Conservation (phyloP, 2,888 invertebrate species). For the Andrena hattorfiana region DNA sequence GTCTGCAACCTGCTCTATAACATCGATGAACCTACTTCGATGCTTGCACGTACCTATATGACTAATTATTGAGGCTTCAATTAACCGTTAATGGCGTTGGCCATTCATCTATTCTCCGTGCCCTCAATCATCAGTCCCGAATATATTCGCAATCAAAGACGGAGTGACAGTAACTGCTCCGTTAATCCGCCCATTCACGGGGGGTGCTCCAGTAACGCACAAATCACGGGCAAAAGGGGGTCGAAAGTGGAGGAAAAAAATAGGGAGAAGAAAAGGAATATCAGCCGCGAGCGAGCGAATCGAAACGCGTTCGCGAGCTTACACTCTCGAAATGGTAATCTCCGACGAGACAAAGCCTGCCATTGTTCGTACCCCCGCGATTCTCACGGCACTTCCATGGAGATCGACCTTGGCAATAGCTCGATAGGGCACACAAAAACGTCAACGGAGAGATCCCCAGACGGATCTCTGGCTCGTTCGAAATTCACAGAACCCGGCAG, state of each 20-base stretch:
- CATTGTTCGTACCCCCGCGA: conserved; percentile 39
- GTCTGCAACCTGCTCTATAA: background rate
- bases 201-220: background rate
- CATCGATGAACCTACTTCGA: background rate
- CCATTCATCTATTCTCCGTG: background rate
- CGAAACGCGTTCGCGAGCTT: conserved; percentile 26
- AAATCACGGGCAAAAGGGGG: conserved; percentile 1
- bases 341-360: conserved; percentile 34
- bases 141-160: background rate
- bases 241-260: background rate
- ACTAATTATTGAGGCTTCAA: background rate
- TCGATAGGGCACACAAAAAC: conserved; percentile 41
- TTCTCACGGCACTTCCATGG: conserved; percentile 46
- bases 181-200: background rate
- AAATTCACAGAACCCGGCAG: conserved; percentile 29
- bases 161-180: background rate
- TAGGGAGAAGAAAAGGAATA: conserved; percentile 7
- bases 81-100: conserved; percentile 23
- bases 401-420: conserved; percentile 55
- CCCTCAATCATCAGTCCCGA: background rate
- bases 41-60: background rate
- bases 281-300: conserved; percentile 11
- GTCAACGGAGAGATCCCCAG: conserved; percentile 30
- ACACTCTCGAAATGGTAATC: conserved; percentile 54
- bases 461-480: conserved; percentile 45